Percentiles rank a stretch among this genome's conserved stretches.
phyloP scores from a whole-genome alignment of 2,113 vertebrate species.

The Cardinalis cardinalis region DNA sequence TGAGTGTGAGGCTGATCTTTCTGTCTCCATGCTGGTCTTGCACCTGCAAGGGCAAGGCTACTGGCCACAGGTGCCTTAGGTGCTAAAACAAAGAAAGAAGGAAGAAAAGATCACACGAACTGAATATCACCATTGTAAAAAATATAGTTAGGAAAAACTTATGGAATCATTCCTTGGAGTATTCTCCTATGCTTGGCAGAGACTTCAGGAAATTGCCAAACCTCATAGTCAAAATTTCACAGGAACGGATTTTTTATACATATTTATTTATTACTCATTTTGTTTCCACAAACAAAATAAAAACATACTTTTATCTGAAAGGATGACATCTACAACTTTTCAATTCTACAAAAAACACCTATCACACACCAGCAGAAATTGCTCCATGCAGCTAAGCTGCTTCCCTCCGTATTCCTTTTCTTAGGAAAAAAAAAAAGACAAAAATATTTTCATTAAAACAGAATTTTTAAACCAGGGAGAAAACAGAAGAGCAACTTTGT shows the following conservation, averaged over 20 bases:
- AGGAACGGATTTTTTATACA: background rate
- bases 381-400: background rate
- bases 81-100: conserved; percentile 26
- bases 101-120: background rate
- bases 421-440: rapidly evolving
- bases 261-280: background rate
- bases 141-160: background rate
- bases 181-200: background rate
- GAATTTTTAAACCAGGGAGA: background rate
- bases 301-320: background rate
- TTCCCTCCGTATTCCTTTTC: background rate
- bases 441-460: background rate
- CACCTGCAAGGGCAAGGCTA: background rate
- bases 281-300: background rate
- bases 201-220: background rate
- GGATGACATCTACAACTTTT: background rate
- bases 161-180: background rate
- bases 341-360: background rate
- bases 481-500: background rate
- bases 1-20: conserved; percentile 42
- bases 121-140: background rate
- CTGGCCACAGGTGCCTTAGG: background rate
- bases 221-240: background rate
- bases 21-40: conserved; percentile 60
- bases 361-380: background rate